These are phyloP conservation scores for Aphelinus atriplicis DNA, from an alignment of 1,140 invertebrate genomes.

Conservation along the genomic window DNA sequence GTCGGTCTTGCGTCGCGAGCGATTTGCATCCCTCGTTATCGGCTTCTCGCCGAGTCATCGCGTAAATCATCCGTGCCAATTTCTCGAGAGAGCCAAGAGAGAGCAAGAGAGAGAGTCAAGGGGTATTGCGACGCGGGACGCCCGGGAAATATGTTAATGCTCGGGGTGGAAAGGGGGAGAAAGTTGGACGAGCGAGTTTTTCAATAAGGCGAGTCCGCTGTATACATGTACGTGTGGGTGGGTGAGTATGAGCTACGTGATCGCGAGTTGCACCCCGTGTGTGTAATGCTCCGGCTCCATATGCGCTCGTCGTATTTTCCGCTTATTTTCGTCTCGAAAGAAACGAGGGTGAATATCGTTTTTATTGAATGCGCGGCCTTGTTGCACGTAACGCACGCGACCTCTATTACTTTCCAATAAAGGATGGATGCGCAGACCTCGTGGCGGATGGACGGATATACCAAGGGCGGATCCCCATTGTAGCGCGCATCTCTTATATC, in stretches of 20 bases:
- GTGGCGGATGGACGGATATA: no score
- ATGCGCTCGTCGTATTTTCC: no score
- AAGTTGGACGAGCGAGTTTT: not conserved
- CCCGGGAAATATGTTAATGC: slow-evolving; percentile 14
- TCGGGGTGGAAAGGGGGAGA: not conserved
- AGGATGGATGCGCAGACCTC: no score
- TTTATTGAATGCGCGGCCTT: no score
- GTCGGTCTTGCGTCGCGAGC: not conserved
- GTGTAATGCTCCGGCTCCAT: no score
- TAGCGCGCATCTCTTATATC: no score
- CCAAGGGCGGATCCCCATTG: no score
- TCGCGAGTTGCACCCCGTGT: no score
- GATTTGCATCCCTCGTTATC: slow-evolving; percentile 3
- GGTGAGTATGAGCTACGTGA: not conserved
- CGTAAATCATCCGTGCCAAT: slow-evolving; percentile 11
- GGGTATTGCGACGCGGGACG: not conserved
- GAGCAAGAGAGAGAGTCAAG: not conserved
- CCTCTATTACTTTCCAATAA: no score
- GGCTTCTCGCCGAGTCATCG: slow-evolving; percentile 9
- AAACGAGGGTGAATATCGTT: no score
- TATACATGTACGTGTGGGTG: not conserved
- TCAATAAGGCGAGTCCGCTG: not conserved
- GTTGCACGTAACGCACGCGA: no score
- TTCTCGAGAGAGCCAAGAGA: not conserved
- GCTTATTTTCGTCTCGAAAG: no score